Evolutionary conservation across 2,888 invertebrate genomes (phyloP).

Genomic region (Cataglyphis cursor): DNA sequence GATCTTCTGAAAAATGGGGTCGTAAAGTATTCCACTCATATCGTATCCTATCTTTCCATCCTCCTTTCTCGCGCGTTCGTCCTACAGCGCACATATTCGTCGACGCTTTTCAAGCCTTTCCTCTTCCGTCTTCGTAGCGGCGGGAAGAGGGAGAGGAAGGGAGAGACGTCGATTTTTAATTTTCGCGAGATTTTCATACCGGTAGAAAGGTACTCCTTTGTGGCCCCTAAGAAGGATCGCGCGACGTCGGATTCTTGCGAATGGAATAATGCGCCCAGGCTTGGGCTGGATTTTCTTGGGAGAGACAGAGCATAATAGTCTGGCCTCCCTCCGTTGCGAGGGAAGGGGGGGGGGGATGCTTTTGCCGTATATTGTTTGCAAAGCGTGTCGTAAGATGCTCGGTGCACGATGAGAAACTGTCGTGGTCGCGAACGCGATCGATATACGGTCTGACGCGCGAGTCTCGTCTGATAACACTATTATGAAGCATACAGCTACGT

Average conservation of each 20-base stretch:
- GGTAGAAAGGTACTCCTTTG: constrained; percentile 40
- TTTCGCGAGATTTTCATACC: constrained; percentile 68
- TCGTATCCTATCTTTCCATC: constrained; percentile 76
- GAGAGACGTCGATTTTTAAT: constrained; percentile 71
- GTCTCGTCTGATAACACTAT: constrained; percentile 36
- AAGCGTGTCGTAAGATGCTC: constrained; percentile 52
- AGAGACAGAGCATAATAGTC: constrained; percentile 28
- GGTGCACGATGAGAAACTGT: constrained; percentile 55
- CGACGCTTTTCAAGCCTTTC: constrained; percentile 69
- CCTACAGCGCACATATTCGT: constrained; percentile 64
- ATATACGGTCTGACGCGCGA: constrained; percentile 52
- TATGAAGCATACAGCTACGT: constrained; percentile 11
- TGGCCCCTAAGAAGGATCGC: constrained; percentile 52
- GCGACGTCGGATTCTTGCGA: constrained; percentile 49
- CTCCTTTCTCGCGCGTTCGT: constrained; percentile 56
- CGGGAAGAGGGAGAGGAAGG: neutral
- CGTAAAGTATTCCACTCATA: constrained; percentile 83
- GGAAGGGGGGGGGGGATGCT: constrained; percentile 17
- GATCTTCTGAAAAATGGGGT: constrained; percentile 83
- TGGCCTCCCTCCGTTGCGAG: constrained; percentile 32
- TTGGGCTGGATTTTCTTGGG: constrained; percentile 39
- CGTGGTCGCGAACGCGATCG: constrained; percentile 47
- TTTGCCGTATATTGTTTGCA: constrained; percentile 55
- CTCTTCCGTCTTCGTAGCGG: constrained; percentile 46
- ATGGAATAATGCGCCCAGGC: constrained; percentile 49